Evolutionary conservation across 2,888 invertebrate genomes (phyloP).

Genomic region (Melinaea marsaeus): DNA sequence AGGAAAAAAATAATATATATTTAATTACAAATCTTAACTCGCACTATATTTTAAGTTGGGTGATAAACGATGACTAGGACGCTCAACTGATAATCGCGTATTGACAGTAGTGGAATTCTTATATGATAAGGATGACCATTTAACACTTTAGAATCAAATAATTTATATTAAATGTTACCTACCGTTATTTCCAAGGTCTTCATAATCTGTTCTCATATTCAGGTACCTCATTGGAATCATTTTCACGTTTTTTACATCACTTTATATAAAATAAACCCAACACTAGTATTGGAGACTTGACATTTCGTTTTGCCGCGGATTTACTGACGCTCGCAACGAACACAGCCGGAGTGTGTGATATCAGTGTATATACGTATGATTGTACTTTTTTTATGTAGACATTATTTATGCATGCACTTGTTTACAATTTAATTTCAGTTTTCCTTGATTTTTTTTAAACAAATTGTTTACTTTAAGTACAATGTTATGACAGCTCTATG

Average conservation of each 20-base stretch:
- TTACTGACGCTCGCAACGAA: conserved; percentile 15
- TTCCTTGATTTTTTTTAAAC: no score
- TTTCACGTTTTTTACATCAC: conserved; percentile 15
- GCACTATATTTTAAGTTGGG: not conserved
- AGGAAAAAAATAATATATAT: not conserved
- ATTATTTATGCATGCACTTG: no score
- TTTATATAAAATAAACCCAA: conserved; percentile 8
- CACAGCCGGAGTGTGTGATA: no score
- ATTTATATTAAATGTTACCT: conserved; percentile 6
- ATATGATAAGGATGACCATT: not conserved
- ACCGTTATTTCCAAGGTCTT: conserved; percentile 36
- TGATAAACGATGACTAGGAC: not conserved
- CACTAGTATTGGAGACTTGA: not conserved
- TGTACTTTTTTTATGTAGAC: no score
- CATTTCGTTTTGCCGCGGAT: conserved; percentile 17
- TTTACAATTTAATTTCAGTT: no score
- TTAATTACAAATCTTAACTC: not conserved
- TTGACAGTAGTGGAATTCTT: not conserved
- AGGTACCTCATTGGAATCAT: conserved; percentile 34
- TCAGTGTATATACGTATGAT: no score
- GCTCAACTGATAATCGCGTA: not conserved
- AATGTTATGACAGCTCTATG: no score
- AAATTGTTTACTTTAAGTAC: no score
- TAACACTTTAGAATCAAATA: not conserved
- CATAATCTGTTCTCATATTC: conserved; percentile 35